A percentile compares a stretch with the other conserved stretches of the same genome.
Conservation (phyloP, 2,888 invertebrate species). For the Drosophila kambysellisi region DNA sequence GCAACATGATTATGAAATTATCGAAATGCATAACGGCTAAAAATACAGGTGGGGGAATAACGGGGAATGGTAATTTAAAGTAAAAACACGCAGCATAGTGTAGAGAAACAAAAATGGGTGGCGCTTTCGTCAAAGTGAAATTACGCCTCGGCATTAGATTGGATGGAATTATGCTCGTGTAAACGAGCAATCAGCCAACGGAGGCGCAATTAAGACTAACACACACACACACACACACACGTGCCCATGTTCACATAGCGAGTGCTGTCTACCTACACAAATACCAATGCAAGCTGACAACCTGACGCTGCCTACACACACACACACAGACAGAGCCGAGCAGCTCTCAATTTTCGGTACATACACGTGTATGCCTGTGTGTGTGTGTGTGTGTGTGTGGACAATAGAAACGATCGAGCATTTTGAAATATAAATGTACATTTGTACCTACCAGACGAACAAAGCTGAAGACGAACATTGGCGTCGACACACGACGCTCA, state of each 20-base stretch:
- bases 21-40: slow-evolving; percentile 26
- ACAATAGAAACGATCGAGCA: slow-evolving; percentile 74
- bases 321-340: not conserved
- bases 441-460: slow-evolving; percentile 16
- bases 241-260: slow-evolving; percentile 6
- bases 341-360: slow-evolving; percentile 9
- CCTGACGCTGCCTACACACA: slow-evolving; percentile 58
- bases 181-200: slow-evolving; percentile 64
- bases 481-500: slow-evolving; percentile 40
- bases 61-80: not conserved
- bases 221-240: slow-evolving; percentile 25
- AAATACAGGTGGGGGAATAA: not conserved
- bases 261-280: slow-evolving; percentile 44
- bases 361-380: not conserved
- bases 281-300: slow-evolving; percentile 42
- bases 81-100: slow-evolving; percentile 17
- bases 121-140: slow-evolving; percentile 71
- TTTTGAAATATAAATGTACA: slow-evolving; percentile 26
- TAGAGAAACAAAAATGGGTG: slow-evolving; percentile 66
- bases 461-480: slow-evolving; percentile 39
- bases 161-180: slow-evolving; percentile 72
- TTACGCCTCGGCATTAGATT: slow-evolving; percentile 81
- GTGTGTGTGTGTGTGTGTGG: slow-evolving; percentile 24
- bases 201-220: slow-evolving; percentile 67
- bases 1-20: slow-evolving; percentile 80